These are phyloP conservation scores for Rhagologus leucostigma DNA, from an alignment of 2,113 vertebrate species.

Conservation along the genomic window DNA sequence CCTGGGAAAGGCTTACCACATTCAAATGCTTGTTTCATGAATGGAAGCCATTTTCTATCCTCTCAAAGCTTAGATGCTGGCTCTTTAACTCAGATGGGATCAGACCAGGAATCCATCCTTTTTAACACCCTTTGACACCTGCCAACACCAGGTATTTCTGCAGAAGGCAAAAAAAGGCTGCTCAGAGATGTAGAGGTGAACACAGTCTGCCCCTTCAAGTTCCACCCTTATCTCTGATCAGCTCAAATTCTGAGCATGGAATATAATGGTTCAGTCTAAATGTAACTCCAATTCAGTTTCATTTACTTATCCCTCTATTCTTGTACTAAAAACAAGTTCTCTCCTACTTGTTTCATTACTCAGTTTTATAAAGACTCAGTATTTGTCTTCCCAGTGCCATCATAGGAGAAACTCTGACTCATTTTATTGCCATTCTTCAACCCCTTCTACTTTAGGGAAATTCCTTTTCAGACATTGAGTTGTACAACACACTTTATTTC, in stretches of 20 bases:
- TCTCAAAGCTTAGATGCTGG: not conserved
- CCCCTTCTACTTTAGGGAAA: not conserved
- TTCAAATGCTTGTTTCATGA: not conserved
- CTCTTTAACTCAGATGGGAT: not conserved
- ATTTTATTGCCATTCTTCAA: not conserved
- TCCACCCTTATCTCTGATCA: not conserved
- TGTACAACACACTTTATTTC: not conserved
- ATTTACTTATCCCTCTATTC: not conserved
- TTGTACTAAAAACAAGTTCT: not conserved
- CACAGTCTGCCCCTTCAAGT: not conserved
- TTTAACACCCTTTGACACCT: not conserved
- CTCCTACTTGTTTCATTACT: not conserved
- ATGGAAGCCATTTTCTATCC: not conserved
- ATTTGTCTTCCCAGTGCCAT: not conserved
- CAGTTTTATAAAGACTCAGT: not conserved
- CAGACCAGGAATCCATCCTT: not conserved
- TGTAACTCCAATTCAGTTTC: not conserved
- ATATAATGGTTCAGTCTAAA: not conserved
- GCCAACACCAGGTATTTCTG: not conserved
- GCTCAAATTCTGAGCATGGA: not conserved
- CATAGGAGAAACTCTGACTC: not conserved
- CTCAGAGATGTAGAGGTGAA: not conserved
- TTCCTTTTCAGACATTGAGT: not conserved
- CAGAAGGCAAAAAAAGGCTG: not conserved
- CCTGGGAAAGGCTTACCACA: not conserved